phyloP scores from a whole-genome alignment of 2,888 invertebrate species.

The Mechanitis mazaeus region DNA sequence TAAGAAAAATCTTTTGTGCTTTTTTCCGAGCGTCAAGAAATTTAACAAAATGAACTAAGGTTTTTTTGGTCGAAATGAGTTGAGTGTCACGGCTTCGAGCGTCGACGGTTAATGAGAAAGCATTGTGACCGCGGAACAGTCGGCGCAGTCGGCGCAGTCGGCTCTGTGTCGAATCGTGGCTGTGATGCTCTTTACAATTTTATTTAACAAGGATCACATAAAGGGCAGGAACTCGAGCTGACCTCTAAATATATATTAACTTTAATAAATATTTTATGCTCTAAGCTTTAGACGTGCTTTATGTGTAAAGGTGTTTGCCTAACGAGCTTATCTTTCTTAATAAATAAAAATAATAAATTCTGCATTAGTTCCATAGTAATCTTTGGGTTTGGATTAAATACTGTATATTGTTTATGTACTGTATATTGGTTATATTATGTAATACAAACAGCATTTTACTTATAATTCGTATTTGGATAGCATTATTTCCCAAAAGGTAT shows the following conservation, averaged over 20 bases:
- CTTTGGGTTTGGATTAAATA: too few species aligned
- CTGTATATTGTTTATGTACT: too few species aligned
- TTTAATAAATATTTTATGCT: constrained; percentile 4
- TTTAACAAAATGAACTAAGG: constrained; percentile 63
- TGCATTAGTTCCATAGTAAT: too few species aligned
- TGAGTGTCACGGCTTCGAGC: constrained; percentile 64
- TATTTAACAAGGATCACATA: constrained; percentile 56
- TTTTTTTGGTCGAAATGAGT: constrained; percentile 67
- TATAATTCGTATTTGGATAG: too few species aligned
- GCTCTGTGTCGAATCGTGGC: constrained; percentile 70
- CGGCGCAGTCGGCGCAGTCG: constrained; percentile 38
- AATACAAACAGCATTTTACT: too few species aligned
- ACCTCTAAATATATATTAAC: constrained; percentile 17
- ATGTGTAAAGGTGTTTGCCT: background rate
- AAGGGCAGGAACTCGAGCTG: constrained; percentile 32
- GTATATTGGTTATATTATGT: too few species aligned
- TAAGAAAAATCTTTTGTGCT: constrained; percentile 72
- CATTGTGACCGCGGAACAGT: constrained; percentile 60
- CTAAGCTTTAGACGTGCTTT: constrained; percentile 11
- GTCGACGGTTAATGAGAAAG: constrained; percentile 74
- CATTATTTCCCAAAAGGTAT: too few species aligned
- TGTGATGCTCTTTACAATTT: constrained; percentile 52
- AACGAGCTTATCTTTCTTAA: background rate
- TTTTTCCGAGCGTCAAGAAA: constrained; percentile 69
- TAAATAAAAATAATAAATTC: too few species aligned